Base-by-base conservation (phyloP, 2,888 invertebrate genomes). In the Saturnia japonica region DNA sequence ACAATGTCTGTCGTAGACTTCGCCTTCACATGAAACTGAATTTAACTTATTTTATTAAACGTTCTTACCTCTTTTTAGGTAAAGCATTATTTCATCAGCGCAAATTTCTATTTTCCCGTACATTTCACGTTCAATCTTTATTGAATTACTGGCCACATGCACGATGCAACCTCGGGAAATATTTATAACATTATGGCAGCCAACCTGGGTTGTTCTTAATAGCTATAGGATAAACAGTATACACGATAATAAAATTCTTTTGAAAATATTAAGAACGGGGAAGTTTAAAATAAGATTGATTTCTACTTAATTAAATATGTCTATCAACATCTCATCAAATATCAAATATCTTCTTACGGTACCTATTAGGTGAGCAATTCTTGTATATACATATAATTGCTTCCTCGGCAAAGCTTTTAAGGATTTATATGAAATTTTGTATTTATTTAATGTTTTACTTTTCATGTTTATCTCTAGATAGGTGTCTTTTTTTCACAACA, bases 1-100 rank as follows among this genome's bases (percentile, higher is more conserved):
- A 47, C 19, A 47, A 16, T 47, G 47, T 47, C 47, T 47, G 22
- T 22, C 22, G 54, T 25, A 57, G 25, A 22, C 25, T 25, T 25
- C 7, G 9, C 9, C 8, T 64, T 40, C 12, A 75, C 74, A 72
- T 74, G 73, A 70, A 76, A 80, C 74, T 79, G 80, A 83, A 85
- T 84, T 87, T 84, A 80, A 77, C 75, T 78, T 76, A 78, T 83
- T 84, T 80, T 77, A 76, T 78, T 78, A 76, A 82, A 83, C 80
- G 77, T 79, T 40, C 51, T 22, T 34, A n/a, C 22, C 34, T n/a
- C 45, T 45, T 60, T 22, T 22, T 19, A 78, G 71, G 71, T 72
- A 74, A 74, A 73, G 71, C 68, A 76, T 82, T 76, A 80, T 82
- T 81, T 79, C 80, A 75, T 74, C 74, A 73, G 73, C 74, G 73